Conservation (phyloP, 2,888 invertebrate species). For the Elmis aenea region DNA sequence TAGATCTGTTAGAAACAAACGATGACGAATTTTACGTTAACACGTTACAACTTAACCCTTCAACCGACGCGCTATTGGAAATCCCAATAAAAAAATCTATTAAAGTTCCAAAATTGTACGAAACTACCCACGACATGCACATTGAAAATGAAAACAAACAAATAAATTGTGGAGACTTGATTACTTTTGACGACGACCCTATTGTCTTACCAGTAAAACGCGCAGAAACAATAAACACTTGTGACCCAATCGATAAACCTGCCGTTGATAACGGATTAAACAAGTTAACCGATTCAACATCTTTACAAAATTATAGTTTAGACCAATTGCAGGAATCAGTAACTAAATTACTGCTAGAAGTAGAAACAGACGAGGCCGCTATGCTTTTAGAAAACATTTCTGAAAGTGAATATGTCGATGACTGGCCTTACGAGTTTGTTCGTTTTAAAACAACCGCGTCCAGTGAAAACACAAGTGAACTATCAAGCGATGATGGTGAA, state of each 20-base stretch:
- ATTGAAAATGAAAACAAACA: slow-evolving; percentile 19
- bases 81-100: slow-evolving; percentile 42
- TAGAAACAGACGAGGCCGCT: slow-evolving; percentile 29
- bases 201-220: not conserved
- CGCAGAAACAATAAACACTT: not conserved
- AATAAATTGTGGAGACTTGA: slow-evolving; percentile 14
- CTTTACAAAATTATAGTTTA: slow-evolving; percentile 9
- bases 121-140: slow-evolving; percentile 37
- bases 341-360: slow-evolving; percentile 26
- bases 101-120: slow-evolving; percentile 34
- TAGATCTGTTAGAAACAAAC: slow-evolving; percentile 34
- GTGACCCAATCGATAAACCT: not conserved
- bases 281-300: no score
- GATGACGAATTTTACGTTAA: slow-evolving; percentile 33
- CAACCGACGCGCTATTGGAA: slow-evolving; percentile 43
- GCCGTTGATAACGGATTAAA: not conserved
- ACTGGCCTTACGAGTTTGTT: slow-evolving; percentile 22
- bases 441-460: slow-evolving; percentile 32
- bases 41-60: slow-evolving; percentile 40
- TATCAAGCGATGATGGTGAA: slow-evolving; percentile 23
- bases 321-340: slow-evolving; percentile 26
- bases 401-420: slow-evolving; percentile 26
- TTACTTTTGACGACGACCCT: slow-evolving; percentile 2
- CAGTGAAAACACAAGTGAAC: slow-evolving; percentile 35
- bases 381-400: slow-evolving; percentile 26